Evolutionary conservation across 2,888 invertebrate species (phyloP), one percentile per base, ranked within the genome.

Genomic region (Pantelozetes paolii): DNA sequence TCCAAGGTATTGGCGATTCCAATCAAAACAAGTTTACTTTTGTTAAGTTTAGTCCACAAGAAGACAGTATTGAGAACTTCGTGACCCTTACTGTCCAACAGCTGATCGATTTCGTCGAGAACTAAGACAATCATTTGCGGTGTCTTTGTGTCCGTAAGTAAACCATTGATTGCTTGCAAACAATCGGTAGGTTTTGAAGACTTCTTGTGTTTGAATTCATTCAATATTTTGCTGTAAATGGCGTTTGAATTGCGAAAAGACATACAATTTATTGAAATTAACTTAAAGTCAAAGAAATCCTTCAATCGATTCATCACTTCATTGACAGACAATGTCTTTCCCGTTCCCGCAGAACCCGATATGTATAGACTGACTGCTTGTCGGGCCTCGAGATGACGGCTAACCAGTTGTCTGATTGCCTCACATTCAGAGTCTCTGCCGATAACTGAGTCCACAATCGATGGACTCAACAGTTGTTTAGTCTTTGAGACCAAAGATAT

Each of bases 1-100:
- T 98, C 97, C 74, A 99, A 85, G 2, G 97, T 91, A 83, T 99
- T 99, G 18, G 98, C 95, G 77, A 98, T 90, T 57, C 96, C 97
- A 40, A 97, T 86, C 11, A 98, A 84, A 62, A 95, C 86, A 0
- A 97, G 81, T 50, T 87, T 87, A 0, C 90, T 89, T 28, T 86
- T 83, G 0, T 84, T 81, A 72, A 87, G 81, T 0, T 90, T 86
- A 0, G 96, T 92, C 95, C 94, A 96, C 81, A 94, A 93, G 82
- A 98, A 97, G 78, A 97, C 88, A 0, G 90, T 89, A 83, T 97
- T 96, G 8, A 98, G 84, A 2, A 97, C 89, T 0, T 91, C 88
- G 80, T 95, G 94, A 77, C 89, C 90, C 75, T 82, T 83, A 70
- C 80, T 81, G 79, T 90, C 90, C 50, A 99, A 83, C n/a, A n/a